A percentile compares a stretch with the other conserved stretches of the same genome.
Conservation (phyloP, 1,140 invertebrate genomes). For the Pseudachorutes palmiensis region DNA sequence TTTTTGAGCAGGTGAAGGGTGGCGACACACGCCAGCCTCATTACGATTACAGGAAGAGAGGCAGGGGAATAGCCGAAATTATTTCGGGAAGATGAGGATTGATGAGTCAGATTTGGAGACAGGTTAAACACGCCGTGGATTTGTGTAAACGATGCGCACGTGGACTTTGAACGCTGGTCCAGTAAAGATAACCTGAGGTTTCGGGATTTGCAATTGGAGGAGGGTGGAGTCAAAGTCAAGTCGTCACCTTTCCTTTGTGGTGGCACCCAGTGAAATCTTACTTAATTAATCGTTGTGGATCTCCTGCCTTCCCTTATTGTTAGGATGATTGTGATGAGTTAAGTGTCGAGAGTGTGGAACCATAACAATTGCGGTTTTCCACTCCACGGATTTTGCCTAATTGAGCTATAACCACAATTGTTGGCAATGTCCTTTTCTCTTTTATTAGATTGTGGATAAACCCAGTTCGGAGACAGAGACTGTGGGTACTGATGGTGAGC, state of each 20-base stretch:
- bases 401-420: no score
- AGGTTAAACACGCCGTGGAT: background rate
- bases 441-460: conserved; percentile 34
- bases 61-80: background rate
- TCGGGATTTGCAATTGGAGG: no score
- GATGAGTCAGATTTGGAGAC: conserved; percentile 17
- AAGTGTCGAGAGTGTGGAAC: background rate
- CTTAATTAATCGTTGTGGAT: no score
- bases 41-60: background rate
- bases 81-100: background rate
- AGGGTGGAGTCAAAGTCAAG: no score
- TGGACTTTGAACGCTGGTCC: no score
- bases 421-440: no score
- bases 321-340: background rate
- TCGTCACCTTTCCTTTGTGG: no score
- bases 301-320: no score
- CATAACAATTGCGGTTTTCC: background rate
- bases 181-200: no score
- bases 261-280: no score
- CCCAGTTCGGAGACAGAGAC: conserved; percentile 2
- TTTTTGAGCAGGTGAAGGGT: background rate
- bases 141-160: background rate
- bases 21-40: background rate
- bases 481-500: background rate
- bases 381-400: background rate